phyloP scores from a whole-genome alignment of 2,113 vertebrate genomes.

The Romanogobio albipinnatus region DNA sequence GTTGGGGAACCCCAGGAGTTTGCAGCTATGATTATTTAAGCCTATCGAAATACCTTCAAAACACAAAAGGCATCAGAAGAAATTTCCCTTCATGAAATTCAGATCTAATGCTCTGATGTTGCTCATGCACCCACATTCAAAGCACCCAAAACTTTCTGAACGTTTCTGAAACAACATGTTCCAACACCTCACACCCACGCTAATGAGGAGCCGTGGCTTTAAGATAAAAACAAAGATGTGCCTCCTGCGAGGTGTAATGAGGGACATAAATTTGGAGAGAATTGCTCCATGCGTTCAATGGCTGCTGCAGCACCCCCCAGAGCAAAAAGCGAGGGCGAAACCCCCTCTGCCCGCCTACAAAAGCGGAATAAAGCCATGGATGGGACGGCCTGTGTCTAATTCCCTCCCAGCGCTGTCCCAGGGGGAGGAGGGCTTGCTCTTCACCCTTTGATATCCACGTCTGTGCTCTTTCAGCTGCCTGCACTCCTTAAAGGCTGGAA shows the following conservation, averaged over 20 bases:
- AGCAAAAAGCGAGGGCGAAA: conserved; percentile 65
- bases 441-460: conserved; percentile 80
- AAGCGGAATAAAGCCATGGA: conserved; percentile 77
- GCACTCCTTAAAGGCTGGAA: conserved; percentile 76
- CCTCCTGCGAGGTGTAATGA: conserved; percentile 65
- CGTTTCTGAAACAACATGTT: conserved; percentile 55
- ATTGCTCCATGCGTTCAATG: conserved; percentile 63
- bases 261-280: conserved; percentile 66
- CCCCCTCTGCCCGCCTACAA: conserved; percentile 67
- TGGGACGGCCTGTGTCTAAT: conserved; percentile 79
- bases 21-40: background rate
- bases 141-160: conserved; percentile 12
- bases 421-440: conserved; percentile 69
- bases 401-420: conserved; percentile 74
- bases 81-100: conserved; percentile 51
- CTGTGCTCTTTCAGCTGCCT: conserved; percentile 78
- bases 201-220: conserved; percentile 27
- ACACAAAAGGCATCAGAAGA: conserved; percentile 47
- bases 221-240: conserved; percentile 71
- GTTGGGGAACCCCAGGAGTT: conserved; percentile 35
- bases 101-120: conserved; percentile 10
- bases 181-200: conserved; percentile 58
- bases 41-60: conserved; percentile 10
- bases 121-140: conserved; percentile 36
- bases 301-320: conserved; percentile 63